Percentiles rank a stretch among this genome's conserved stretches.
phyloP scores from a whole-genome alignment of 2,797 vertebrate species.

The Masticophis lateralis region DNA sequence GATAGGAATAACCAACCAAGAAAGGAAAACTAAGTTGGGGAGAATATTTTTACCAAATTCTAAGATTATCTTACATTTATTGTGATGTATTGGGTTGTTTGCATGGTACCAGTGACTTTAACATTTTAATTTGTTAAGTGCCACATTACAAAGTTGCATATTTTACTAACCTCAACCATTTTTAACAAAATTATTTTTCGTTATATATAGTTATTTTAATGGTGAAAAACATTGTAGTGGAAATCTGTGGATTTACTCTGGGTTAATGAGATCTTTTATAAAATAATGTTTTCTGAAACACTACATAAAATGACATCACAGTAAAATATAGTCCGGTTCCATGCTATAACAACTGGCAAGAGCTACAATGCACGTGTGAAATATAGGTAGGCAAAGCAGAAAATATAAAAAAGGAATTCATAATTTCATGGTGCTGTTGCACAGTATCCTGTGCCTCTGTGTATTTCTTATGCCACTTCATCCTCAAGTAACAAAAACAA shows the following conservation, averaged over 20 bases:
- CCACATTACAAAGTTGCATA: constrained; percentile 8
- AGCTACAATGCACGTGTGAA: background rate
- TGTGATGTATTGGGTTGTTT: constrained; percentile 12
- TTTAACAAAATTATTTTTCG: background rate
- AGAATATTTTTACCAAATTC: background rate
- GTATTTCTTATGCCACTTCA: constrained; percentile 30
- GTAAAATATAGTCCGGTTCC: constrained; percentile 18
- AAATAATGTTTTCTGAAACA: constrained; percentile 24
- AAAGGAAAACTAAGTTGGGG: background rate
- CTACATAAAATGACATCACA: background rate
- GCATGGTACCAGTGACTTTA: constrained; percentile 19
- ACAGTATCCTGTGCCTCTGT: constrained; percentile 42
- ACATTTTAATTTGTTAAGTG: background rate
- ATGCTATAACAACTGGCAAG: constrained; percentile 5
- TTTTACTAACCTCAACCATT: constrained; percentile 20
- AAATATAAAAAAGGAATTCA: constrained; percentile 31
- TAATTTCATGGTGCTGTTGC: constrained; percentile 28
- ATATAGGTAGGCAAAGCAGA: constrained; percentile 31
- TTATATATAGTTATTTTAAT: constrained; percentile 28
- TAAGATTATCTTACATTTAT: background rate
- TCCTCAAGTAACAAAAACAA: constrained; percentile 37
- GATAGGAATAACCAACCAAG: background rate
- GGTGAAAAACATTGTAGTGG: background rate
- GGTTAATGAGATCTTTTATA: background rate
- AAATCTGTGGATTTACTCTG: background rate